phyloP scores from a whole-genome alignment of 2,888 invertebrate genomes.

The Plemyria rubiginata region DNA sequence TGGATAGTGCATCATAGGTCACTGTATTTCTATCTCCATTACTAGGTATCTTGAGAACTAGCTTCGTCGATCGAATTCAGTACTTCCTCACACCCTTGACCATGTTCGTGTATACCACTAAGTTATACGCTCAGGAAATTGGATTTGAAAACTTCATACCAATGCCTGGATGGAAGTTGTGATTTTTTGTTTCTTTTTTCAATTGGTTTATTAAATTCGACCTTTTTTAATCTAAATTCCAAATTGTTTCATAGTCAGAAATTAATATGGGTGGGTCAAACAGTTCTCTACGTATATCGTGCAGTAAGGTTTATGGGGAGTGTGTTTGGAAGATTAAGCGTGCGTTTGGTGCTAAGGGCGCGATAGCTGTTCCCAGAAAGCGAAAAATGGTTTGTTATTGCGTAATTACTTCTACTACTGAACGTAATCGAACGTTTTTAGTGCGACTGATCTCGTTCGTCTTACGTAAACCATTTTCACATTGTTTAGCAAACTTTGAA shows the following conservation, averaged over 20 bases:
- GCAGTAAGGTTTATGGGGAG: constrained; percentile 52
- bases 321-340: constrained; percentile 52
- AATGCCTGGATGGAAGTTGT: constrained; percentile 38
- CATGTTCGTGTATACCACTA: constrained; percentile 34
- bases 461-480: background rate
- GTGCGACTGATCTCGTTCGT: too few relatives aligned
- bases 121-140: constrained; percentile 29
- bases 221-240: constrained; percentile 11
- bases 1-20: constrained; percentile 16
- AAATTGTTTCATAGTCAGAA: background rate
- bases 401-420: background rate
- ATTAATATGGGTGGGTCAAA: constrained; percentile 57
- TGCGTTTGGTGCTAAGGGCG: constrained; percentile 81
- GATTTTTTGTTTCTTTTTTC: constrained; percentile 3
- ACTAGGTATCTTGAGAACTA: constrained; percentile 25
- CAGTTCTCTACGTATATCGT: constrained; percentile 50
- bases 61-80: constrained; percentile 24
- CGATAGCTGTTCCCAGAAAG: constrained; percentile 83
- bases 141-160: constrained; percentile 33
- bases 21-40: constrained; percentile 15
- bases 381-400: constrained; percentile 18
- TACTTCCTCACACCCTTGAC: constrained; percentile 27
- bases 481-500: background rate
- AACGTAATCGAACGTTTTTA: too few relatives aligned
- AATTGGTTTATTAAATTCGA: constrained; percentile 20